These are phyloP conservation scores for Bos javanicus DNA, from an alignment of 2,113 vertebrate species.

Conservation along the genomic window DNA sequence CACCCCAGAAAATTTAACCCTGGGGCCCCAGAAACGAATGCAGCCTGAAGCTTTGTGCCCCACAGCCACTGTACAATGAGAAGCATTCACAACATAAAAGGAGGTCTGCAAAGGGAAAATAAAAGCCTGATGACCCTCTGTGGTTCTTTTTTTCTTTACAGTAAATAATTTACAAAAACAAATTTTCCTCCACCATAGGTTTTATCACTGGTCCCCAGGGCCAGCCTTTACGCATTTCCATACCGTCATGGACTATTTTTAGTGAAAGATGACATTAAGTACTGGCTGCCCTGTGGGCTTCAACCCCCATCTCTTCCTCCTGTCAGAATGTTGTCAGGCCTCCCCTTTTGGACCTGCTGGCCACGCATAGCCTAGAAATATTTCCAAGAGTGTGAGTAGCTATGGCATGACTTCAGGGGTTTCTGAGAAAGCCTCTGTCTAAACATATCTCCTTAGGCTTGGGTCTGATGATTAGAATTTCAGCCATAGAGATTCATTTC, in stretches of 20 bases:
- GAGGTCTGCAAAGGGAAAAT: background rate
- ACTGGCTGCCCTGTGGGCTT: constrained; percentile 35
- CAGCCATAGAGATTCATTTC: constrained; percentile 32
- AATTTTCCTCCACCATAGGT: constrained; percentile 45
- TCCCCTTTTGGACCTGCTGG: constrained; percentile 37
- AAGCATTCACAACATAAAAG: constrained; percentile 37
- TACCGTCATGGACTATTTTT: constrained; percentile 69
- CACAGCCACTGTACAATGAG: constrained; percentile 28
- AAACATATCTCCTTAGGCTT: constrained; percentile 20
- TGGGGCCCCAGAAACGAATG: background rate
- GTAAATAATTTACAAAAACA: constrained; percentile 64
- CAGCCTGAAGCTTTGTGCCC: constrained; percentile 6
- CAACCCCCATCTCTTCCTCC: constrained; percentile 62
- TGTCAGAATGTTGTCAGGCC: constrained; percentile 54
- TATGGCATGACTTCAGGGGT: constrained; percentile 12
- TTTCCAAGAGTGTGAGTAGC: background rate
- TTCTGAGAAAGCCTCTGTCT: constrained; percentile 16
- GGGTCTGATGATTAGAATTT: constrained; percentile 48
- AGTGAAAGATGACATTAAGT: constrained; percentile 62
- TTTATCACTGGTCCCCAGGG: constrained; percentile 58
- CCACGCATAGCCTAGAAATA: background rate
- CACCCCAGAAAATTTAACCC: constrained; percentile 30
- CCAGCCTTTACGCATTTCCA: constrained; percentile 60
- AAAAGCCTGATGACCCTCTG: background rate
- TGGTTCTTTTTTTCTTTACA: constrained; percentile 10